Conservation (phyloP, 2,797 vertebrate species). For the Spinibarbus caldwelli region DNA sequence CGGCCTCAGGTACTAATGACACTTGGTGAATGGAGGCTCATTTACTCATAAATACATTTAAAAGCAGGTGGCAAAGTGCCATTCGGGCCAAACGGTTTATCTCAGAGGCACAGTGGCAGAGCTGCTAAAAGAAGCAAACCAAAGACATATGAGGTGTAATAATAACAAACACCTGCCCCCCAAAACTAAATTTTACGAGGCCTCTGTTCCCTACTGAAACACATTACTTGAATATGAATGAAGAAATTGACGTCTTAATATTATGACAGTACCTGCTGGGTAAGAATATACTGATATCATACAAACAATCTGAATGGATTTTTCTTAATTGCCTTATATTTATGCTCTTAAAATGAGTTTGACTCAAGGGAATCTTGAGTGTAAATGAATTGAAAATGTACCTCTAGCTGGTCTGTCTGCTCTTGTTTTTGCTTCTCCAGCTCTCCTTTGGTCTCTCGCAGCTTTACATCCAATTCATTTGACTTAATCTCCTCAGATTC, state of each 20-base stretch:
- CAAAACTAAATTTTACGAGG: background rate
- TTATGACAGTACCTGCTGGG: background rate
- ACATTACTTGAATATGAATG: slow-evolving; percentile 5
- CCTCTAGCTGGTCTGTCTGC: slow-evolving; percentile 92
- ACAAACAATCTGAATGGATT: background rate
- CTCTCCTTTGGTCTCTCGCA: slow-evolving; percentile 91
- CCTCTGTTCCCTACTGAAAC: background rate
- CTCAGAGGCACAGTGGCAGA: background rate
- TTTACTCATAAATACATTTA: slow-evolving; percentile 15
- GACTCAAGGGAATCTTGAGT: slow-evolving; percentile 15
- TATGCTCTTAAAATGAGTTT: slow-evolving; percentile 6
- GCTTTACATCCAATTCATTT: slow-evolving; percentile 92
- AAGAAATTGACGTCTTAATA: background rate
- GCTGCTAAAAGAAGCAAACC: background rate
- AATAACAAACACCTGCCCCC: background rate
- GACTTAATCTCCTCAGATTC: slow-evolving; percentile 97
- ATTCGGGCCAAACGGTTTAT: background rate
- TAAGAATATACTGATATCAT: background rate
- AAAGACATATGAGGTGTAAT: slow-evolving; percentile 17
- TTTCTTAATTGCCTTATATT: no score
- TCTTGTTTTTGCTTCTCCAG: slow-evolving; percentile 95
- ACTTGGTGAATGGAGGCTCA: slow-evolving; percentile 20
- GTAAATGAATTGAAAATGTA: slow-evolving; percentile 59
- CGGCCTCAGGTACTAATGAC: slow-evolving; percentile 13
- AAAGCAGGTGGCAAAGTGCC: slow-evolving; percentile 33